These are phyloP conservation scores for Zoanthus solanderi DNA, from an alignment of 92 coral and sea anemone genomes.

Conservation along the genomic window DNA sequence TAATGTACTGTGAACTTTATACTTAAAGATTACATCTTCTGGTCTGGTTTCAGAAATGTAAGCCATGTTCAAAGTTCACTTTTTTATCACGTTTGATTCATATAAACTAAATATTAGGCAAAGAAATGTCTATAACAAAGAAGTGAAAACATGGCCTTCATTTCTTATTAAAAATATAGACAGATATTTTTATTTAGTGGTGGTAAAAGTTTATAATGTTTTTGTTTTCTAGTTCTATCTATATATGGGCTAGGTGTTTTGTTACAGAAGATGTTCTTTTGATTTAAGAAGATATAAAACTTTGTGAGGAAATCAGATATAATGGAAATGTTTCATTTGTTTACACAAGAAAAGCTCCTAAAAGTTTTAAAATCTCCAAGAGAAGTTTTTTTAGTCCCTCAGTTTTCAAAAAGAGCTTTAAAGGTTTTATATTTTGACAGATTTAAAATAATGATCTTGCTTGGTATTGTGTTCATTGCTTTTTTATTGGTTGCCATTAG, in stretches of 20 bases:
- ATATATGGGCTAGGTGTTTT: too few relatives aligned
- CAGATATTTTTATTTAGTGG: background rate
- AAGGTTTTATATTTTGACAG: slow-evolving; percentile 12
- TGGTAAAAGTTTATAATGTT: background rate
- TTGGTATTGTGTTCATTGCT: background rate
- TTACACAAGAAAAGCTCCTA: background rate
- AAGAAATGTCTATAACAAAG: background rate
- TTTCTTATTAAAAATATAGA: background rate
- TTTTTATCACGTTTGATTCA: background rate
- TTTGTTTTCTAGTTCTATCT: too few relatives aligned
- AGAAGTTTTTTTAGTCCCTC: background rate
- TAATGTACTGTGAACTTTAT: background rate
- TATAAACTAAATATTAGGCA: background rate
- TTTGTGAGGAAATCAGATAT: background rate
- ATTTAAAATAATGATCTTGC: slow-evolving; percentile 7
- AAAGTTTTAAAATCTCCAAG: background rate
- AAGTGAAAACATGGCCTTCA: background rate
- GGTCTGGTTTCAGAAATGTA: background rate
- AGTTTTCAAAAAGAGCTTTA: background rate
- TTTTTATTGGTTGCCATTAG: background rate
- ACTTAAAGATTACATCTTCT: slow-evolving; percentile 7
- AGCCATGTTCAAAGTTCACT: background rate
- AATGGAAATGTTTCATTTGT: background rate
- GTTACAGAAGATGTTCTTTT: too few relatives aligned
- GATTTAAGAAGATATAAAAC: background rate